Evolutionary conservation across 30 jellyfish, hydroid and myxozoan species (phyloP).

Genomic region (Nemopilema nomurai): DNA sequence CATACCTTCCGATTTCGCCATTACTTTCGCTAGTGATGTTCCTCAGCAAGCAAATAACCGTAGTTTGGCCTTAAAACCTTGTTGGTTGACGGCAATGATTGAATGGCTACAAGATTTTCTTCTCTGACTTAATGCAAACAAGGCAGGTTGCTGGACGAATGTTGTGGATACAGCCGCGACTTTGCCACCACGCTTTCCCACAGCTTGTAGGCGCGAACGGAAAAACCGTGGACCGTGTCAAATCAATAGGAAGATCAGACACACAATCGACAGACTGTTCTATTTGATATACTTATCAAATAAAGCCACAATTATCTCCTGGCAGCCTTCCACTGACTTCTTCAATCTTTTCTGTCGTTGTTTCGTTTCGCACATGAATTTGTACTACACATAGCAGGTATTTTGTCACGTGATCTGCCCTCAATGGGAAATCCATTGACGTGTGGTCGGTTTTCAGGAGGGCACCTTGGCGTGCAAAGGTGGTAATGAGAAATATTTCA

Average conservation of each 20-base stretch:
- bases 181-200: constrained; percentile 20
- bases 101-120: constrained; percentile 6
- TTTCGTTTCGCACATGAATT: background rate
- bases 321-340: background rate
- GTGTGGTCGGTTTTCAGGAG: background rate
- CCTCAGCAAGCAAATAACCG: background rate
- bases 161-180: constrained; percentile 40
- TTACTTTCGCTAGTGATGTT: background rate
- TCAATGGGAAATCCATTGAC: constrained; percentile 12
- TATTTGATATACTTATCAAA: background rate
- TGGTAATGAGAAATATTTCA: background rate
- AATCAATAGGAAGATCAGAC: background rate
- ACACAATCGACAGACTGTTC: background rate
- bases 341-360: background rate
- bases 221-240: constrained; percentile 2
- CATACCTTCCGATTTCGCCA: constrained; percentile 45
- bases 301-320: background rate
- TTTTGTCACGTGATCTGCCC: constrained; percentile 33
- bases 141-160: background rate
- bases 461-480: background rate
- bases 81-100: background rate
- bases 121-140: constrained; percentile 2
- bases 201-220: background rate
- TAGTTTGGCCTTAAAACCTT: background rate
- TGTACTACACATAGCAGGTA: constrained; percentile 3